These are phyloP conservation scores for Chiloscyllium plagiosum DNA, from an alignment of 2,113 vertebrate species.

Conservation along the genomic window DNA sequence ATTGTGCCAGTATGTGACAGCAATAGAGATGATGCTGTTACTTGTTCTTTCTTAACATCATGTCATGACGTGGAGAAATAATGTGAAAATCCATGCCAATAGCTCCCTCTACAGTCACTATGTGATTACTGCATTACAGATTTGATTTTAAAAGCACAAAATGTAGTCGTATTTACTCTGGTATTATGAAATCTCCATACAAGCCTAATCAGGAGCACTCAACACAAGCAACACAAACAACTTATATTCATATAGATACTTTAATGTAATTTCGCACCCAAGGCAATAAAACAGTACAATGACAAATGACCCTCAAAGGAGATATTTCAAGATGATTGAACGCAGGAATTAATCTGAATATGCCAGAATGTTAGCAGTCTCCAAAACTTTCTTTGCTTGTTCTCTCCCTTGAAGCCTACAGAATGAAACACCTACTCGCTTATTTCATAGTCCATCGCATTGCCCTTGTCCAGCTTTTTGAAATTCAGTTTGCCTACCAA, in stretches of 20 bases:
- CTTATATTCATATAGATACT: not conserved
- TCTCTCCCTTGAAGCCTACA: no score
- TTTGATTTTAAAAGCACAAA: not conserved
- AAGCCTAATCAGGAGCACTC: not conserved
- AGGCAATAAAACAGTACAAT: not conserved
- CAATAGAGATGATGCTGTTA: not conserved
- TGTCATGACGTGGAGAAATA: not conserved
- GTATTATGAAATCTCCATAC: not conserved
- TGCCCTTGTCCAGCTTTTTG: no score
- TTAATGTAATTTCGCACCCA: no score
- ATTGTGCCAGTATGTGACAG: not conserved
- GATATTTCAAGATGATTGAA: not conserved
- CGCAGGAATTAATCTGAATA: not conserved
- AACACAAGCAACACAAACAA: not conserved
- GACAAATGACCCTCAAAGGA: not conserved
- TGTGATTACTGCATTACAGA: not conserved
- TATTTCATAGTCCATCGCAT: no score
- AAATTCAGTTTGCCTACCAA: no score
- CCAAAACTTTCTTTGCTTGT: no score
- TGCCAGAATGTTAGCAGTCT: not conserved
- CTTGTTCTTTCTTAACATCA: not conserved
- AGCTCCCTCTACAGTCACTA: conserved; percentile 27
- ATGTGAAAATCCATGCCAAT: not conserved
- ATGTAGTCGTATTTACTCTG: not conserved
- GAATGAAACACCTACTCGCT: no score